Evolutionary conservation across 2,888 invertebrate genomes (phyloP).

Genomic region (Creontiades dilutus): DNA sequence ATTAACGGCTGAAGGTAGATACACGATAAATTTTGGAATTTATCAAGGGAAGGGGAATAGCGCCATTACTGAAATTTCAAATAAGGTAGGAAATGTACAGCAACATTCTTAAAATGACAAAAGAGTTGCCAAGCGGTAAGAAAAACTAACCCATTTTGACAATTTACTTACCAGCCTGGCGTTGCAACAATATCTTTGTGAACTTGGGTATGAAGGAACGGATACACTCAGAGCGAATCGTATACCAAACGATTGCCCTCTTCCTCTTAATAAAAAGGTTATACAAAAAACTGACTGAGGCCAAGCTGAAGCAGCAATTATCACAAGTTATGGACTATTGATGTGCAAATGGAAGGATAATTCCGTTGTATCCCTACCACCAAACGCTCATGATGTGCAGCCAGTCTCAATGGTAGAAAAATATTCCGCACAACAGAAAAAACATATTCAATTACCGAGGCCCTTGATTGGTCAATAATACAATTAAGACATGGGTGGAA

Average conservation of each 20-base stretch:
- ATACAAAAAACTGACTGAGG: not conserved
- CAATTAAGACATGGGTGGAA: not conserved
- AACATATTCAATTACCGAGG: too few relatives aligned
- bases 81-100: not conserved
- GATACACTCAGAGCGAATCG: not conserved
- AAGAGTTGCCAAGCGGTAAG: not conserved
- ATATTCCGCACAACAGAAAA: not conserved
- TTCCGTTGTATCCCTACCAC: not conserved
- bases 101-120: not conserved
- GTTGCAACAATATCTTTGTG: not conserved
- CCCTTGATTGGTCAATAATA: not conserved
- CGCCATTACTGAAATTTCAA: not conserved
- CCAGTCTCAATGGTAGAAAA: not conserved
- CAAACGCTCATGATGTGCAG: not conserved
- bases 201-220: not conserved
- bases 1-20: not conserved
- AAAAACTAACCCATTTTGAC: not conserved
- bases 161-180: constrained; percentile 21
- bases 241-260: not conserved
- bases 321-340: not conserved
- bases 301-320: not conserved
- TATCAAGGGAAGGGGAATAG: not conserved
- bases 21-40: not conserved
- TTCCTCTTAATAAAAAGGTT: not conserved
- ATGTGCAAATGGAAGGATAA: not conserved